phyloP scores from a whole-genome alignment of 2,113 vertebrate species.

The Numida meleagris region DNA sequence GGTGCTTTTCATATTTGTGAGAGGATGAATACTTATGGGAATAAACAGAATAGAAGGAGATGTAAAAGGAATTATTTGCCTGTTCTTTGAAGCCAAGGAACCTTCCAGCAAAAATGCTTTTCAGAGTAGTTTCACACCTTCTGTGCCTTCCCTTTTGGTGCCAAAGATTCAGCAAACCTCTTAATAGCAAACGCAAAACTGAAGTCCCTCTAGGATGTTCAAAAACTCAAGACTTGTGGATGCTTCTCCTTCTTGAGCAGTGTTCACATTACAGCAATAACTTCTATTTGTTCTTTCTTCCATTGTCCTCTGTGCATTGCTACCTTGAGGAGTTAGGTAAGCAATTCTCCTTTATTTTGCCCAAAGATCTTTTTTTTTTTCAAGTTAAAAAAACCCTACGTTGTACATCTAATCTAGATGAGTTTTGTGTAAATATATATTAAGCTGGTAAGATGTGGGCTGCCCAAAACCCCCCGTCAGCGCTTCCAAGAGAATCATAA shows the following conservation, averaged over 20 bases:
- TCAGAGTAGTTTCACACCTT: not conserved
- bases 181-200: not conserved
- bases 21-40: not conserved
- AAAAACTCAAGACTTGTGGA: not conserved
- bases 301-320: not conserved
- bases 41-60: not conserved
- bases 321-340: not conserved
- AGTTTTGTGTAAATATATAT: not conserved
- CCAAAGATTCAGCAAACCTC: constrained; percentile 4
- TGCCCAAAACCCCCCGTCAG: not conserved
- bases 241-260: no score
- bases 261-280: not conserved
- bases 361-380: not conserved
- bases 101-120: not conserved
- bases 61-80: constrained; percentile 17
- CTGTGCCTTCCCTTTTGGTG: not conserved
- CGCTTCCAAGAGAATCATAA: not conserved
- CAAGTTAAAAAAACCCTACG: not conserved
- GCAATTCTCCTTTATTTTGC: not conserved
- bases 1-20: constrained; percentile 1
- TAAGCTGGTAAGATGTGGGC: not conserved
- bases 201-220: not conserved
- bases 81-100: not conserved
- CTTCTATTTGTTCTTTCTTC: not conserved
- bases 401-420: not conserved